Conservation (phyloP, 1,140 invertebrate species). For the Mamestra configurata region DNA sequence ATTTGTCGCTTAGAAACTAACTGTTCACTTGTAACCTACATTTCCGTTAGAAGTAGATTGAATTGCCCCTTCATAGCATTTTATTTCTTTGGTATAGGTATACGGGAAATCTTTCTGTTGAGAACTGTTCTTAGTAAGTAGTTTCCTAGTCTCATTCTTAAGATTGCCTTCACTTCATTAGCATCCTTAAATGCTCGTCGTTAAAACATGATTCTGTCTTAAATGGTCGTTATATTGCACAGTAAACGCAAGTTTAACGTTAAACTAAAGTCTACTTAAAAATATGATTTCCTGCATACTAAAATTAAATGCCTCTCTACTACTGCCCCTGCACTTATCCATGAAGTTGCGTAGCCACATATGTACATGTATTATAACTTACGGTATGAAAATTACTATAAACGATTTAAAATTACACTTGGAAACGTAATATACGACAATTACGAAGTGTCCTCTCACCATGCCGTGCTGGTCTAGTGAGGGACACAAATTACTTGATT, state of each 20-base stretch:
- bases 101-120: too few relatives aligned
- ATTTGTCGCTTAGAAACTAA: conserved; percentile 16
- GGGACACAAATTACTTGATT: conserved; percentile 19
- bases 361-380: conserved; percentile 2
- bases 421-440: conserved; percentile 26
- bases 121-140: too few relatives aligned
- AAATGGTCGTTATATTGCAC: too few relatives aligned
- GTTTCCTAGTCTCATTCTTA: background rate
- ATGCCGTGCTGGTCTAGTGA: background rate
- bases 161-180: too few relatives aligned
- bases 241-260: background rate
- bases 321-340: conserved; percentile 4
- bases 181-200: too few relatives aligned
- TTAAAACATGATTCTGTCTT: too few relatives aligned
- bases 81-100: too few relatives aligned
- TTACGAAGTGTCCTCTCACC: conserved; percentile 10
- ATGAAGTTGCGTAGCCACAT: background rate
- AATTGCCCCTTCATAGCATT: background rate
- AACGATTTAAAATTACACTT: conserved; percentile 36
- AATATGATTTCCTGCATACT: background rate
- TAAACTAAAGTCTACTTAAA: background rate
- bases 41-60: background rate
- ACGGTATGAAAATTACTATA: conserved; percentile 16
- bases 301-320: background rate
- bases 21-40: conserved; percentile 12